Evolutionary conservation across 2,797 vertebrate genomes (phyloP), one percentile per base, ranked within the genome.

Genomic region (Xenops minutus): DNA sequence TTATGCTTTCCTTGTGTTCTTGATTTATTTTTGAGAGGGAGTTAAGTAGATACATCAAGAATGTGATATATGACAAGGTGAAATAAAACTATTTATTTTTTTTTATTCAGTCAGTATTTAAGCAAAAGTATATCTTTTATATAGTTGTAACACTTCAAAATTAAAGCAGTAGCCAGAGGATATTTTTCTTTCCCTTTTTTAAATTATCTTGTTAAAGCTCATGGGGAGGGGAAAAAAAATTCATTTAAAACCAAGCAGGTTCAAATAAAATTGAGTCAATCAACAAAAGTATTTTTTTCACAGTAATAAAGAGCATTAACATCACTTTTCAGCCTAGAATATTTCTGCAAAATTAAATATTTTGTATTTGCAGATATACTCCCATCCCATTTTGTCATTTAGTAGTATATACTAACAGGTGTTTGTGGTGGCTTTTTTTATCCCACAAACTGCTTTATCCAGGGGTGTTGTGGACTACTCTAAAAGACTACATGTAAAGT

Each of bases 71-170:
- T 78, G 63, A 52, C 48, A 71, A 78, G 63, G 56, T 84, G 52
- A 88, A 58, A 59, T 43, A 26, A 88, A 95, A 29, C 72, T 58
- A 19, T 37, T 95, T 59, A 27, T 56, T 94, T n/a, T n/a, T n/a
- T n/a, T 85, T 58, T 36, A 19, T 93, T 94, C 32, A 34, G 59
- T 66, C 12, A 41, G 69, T 59, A 39, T 94, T 95, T 97, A 61
- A 75, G 27, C 12, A 77, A 52, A 88, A 85, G 32, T 58, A 54
- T 59, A 80, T 77, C 30, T 89, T 81, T 63, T 77, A 55, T 77
- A 24, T 84, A 52, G 73, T 58, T 91, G 24, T 22, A 81, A 24
- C 34, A 46, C 34, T 93, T 94, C n/a, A 71, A 88, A 92, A 72
- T 56, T 67, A 73, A 91, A 86, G 55, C 19, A 81, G n/a, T 54